These are phyloP conservation scores for Fratercula arctica DNA, from an alignment of 2,797 vertebrate genomes.

Conservation along the genomic window DNA sequence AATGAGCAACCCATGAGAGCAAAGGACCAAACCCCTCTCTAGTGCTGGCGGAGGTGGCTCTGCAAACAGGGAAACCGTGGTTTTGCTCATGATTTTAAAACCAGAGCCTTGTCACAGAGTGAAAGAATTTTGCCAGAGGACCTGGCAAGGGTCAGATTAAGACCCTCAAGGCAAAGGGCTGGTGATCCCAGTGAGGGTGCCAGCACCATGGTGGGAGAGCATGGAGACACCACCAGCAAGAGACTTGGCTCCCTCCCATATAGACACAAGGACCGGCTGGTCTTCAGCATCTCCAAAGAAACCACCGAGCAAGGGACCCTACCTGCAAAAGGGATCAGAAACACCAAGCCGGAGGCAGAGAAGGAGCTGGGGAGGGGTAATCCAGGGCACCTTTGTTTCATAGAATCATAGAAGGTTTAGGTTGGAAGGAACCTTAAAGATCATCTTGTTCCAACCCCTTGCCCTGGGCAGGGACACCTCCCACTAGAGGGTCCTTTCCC, in stretches of 20 bases:
- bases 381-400: background rate
- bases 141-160: background rate
- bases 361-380: background rate
- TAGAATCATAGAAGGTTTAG: too few species aligned
- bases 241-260: background rate
- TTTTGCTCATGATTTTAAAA: background rate
- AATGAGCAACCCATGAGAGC: background rate
- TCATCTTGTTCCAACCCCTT: too few species aligned
- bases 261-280: fast-evolving
- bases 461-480: too few species aligned
- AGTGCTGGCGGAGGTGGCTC: background rate
- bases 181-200: background rate
- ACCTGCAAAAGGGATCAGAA: background rate
- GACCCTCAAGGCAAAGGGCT: background rate
- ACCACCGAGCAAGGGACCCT: background rate
- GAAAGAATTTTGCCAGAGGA: background rate
- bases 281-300: background rate
- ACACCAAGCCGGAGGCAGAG: background rate
- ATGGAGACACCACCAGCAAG: background rate
- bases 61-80: background rate
- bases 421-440: too few species aligned
- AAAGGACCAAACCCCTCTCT: background rate
- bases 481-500: background rate
- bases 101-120: background rate
- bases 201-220: fast-evolving